phyloP scores from a whole-genome alignment of 1,140 invertebrate species.

The Caerostris darwini region DNA sequence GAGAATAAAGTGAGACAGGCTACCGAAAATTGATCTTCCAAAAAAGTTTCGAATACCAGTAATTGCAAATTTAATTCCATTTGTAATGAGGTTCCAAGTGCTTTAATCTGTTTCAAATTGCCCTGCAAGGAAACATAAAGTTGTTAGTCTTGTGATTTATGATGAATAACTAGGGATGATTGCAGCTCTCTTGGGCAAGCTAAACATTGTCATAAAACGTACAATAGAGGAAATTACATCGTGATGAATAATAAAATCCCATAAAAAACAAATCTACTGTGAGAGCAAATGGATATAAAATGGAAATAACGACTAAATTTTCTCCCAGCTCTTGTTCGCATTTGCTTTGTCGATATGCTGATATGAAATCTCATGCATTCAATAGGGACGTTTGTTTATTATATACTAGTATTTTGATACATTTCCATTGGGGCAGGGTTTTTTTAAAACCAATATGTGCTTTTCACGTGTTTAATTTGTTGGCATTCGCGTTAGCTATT shows the following conservation, averaged over 20 bases:
- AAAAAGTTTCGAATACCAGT: neutral
- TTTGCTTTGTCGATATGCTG: neutral
- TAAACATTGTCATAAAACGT: constrained; percentile 32
- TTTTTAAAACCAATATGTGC: neutral
- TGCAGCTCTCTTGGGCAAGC: neutral
- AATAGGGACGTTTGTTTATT: neutral
- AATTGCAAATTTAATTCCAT: constrained; percentile 37
- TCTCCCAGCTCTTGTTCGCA: neutral
- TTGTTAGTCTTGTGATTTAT: constrained; percentile 33
- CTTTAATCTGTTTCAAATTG: constrained; percentile 17
- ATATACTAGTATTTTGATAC: neutral
- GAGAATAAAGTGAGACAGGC: neutral
- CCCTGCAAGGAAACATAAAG: constrained; percentile 29
- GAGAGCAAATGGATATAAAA: constrained; percentile 47
- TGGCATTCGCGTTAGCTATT: too few species aligned
- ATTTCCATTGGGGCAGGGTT: neutral
- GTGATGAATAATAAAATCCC: constrained; percentile 49
- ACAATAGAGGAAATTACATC: neutral
- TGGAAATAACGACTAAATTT: constrained; percentile 57
- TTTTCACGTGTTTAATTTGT: neutral
- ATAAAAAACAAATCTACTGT: constrained; percentile 50
- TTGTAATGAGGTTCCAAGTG: constrained; percentile 32
- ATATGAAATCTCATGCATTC: neutral
- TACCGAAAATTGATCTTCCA: constrained; percentile 2
- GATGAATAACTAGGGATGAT: constrained; percentile 3